These are phyloP conservation scores for Anhinga anhinga DNA, from an alignment of 2,113 vertebrate genomes.

Conservation along the genomic window DNA sequence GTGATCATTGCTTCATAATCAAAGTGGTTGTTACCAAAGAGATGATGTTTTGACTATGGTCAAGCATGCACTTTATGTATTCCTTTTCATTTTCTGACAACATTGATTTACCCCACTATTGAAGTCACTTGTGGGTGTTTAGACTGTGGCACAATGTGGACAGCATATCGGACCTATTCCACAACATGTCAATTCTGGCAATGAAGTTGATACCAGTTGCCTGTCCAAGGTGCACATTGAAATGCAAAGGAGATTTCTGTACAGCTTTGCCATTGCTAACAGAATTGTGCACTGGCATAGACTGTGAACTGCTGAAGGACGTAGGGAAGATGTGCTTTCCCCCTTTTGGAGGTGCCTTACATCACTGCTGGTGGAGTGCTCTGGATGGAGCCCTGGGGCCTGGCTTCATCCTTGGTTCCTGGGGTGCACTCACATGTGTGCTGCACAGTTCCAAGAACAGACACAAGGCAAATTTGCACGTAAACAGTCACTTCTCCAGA, in stretches of 20 bases:
- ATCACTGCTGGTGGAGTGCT: neutral
- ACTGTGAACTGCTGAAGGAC: neutral
- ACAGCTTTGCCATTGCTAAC: neutral
- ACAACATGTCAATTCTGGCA: neutral
- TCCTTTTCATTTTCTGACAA: neutral
- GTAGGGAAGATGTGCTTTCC: neutral
- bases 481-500: neutral
- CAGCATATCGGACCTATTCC: neutral
- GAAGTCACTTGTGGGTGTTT: neutral
- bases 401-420: neutral
- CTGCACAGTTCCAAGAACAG: neutral
- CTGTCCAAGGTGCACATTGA: neutral
- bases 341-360: neutral
- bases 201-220: neutral
- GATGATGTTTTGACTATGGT: neutral
- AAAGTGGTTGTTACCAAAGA: neutral
- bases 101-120: rapidly evolving
- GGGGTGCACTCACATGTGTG: no score
- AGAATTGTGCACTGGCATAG: neutral
- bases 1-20: neutral
- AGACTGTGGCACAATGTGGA: neutral
- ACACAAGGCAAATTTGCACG: neutral
- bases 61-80: neutral
- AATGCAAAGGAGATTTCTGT: neutral
- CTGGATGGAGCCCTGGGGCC: neutral